These are phyloP conservation scores for Megalurothrips usitatus DNA, from an alignment of 2,888 invertebrate genomes.

Conservation along the genomic window DNA sequence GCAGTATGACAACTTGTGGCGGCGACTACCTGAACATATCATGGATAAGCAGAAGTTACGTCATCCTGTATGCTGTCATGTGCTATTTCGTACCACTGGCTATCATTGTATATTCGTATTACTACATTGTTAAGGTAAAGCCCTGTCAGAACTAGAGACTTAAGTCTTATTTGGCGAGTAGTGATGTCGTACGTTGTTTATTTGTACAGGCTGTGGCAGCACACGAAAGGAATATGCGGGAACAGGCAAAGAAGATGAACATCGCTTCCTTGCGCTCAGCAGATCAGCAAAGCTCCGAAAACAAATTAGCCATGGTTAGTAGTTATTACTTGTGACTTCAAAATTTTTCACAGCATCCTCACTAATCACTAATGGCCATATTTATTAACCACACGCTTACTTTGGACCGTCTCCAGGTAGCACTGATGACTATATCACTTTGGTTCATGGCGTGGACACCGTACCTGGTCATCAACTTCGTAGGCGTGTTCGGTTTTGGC, in stretches of 20 bases:
- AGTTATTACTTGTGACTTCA: background rate
- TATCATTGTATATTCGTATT: constrained; percentile 81
- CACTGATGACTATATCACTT: constrained; percentile 80
- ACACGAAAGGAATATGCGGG: constrained; percentile 81
- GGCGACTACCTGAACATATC: constrained; percentile 78
- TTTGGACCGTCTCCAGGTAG: constrained; percentile 54
- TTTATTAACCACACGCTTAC: constrained; percentile 12
- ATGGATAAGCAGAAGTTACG: constrained; percentile 72
- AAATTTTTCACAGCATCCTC: too few relatives aligned
- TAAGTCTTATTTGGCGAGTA: background rate
- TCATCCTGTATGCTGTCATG: constrained; percentile 69
- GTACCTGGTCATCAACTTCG: constrained; percentile 75
- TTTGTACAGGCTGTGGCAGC: constrained; percentile 64
- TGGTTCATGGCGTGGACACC: constrained; percentile 92
- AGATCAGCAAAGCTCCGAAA: constrained; percentile 75
- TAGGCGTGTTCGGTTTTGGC: constrained; percentile 70
- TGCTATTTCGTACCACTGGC: constrained; percentile 72
- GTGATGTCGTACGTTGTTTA: background rate
- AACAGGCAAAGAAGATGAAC: constrained; percentile 92
- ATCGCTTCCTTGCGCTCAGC: constrained; percentile 79
- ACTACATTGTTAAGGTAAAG: constrained; percentile 64
- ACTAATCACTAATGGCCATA: too few relatives aligned
- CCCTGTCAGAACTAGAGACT: too few relatives aligned
- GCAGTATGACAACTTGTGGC: constrained; percentile 89
- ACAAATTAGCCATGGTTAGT: constrained; percentile 73